A percentile compares a stretch with the other conserved stretches of the same genome.
Conservation (phyloP, 2,113 vertebrate species). For the Equus quagga region DNA sequence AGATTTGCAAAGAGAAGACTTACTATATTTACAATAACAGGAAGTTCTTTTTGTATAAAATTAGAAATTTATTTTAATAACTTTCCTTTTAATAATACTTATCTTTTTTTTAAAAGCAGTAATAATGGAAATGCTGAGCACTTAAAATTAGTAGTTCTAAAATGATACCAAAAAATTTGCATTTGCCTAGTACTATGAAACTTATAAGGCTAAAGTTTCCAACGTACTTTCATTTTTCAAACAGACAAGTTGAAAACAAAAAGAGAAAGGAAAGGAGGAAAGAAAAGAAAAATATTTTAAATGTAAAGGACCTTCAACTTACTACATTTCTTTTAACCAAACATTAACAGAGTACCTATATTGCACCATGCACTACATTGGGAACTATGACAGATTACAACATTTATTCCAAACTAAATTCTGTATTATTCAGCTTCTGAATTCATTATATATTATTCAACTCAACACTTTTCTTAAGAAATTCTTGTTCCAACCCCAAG, state of each 20-base stretch:
- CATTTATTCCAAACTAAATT: not conserved
- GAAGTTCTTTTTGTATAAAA: slow-evolving; percentile 37
- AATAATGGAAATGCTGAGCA: slow-evolving; percentile 47
- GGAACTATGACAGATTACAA: slow-evolving; percentile 3
- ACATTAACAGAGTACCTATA: not conserved
- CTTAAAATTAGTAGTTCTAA: slow-evolving; percentile 59
- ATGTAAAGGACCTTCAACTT: slow-evolving; percentile 16
- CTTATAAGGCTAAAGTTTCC: slow-evolving; percentile 56
- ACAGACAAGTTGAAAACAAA: not conserved
- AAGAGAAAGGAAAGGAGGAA: slow-evolving; percentile 45
- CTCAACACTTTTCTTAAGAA: slow-evolving; percentile 34
- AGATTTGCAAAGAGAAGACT: not conserved
- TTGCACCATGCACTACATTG: not conserved
- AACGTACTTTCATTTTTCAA: slow-evolving; percentile 32
- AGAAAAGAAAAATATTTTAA: not conserved
- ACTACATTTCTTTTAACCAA: slow-evolving; percentile 47
- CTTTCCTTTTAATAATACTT: slow-evolving; percentile 20
- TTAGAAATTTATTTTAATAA: slow-evolving; percentile 36
- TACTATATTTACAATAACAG: not conserved
- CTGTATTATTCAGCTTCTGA: slow-evolving; percentile 14
- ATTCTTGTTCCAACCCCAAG: not conserved
- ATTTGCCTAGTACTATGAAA: slow-evolving; percentile 58
- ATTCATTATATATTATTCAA: not conserved
- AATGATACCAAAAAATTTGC: slow-evolving; percentile 43
- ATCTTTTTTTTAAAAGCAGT: not conserved